These are phyloP conservation scores for Corynorhinus townsendii DNA, from an alignment of 2,113 vertebrate species.

Conservation along the genomic window DNA sequence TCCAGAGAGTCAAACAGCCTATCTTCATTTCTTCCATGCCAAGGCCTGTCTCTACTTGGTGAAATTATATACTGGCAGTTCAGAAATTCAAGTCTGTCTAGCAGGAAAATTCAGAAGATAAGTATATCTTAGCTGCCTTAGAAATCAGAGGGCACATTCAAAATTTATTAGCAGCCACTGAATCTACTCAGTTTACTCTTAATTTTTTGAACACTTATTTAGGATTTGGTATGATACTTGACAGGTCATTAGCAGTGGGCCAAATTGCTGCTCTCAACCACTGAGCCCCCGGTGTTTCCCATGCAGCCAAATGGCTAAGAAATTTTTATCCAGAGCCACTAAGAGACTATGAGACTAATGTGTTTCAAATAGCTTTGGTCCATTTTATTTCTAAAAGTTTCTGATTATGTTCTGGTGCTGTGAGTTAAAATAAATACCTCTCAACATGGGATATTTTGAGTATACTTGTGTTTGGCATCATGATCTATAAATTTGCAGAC, in stretches of 20 bases:
- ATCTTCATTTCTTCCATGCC: constrained; percentile 7
- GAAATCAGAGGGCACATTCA: neutral
- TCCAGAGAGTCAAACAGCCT: neutral
- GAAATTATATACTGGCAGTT: neutral
- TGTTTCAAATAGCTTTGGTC: neutral
- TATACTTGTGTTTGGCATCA: neutral
- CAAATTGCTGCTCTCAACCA: neutral
- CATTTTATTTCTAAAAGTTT: neutral
- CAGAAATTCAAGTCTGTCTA: neutral
- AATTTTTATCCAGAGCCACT: neutral
- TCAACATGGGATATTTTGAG: neutral
- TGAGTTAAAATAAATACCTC: neutral
- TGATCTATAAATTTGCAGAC: neutral
- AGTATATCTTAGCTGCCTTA: neutral
- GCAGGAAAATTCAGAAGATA: neutral
- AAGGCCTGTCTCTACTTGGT: neutral
- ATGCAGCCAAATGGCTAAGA: neutral
- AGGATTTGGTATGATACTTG: neutral
- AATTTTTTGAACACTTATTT: neutral
- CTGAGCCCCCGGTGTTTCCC: neutral
- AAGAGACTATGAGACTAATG: neutral
- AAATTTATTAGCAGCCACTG: neutral
- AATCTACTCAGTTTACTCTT: neutral
- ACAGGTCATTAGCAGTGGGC: neutral
- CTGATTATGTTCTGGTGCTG: neutral